Evolutionary conservation across 2,113 vertebrate genomes (phyloP), one percentile per base, ranked within the genome.

Genomic region (Panurus biarmicus): DNA sequence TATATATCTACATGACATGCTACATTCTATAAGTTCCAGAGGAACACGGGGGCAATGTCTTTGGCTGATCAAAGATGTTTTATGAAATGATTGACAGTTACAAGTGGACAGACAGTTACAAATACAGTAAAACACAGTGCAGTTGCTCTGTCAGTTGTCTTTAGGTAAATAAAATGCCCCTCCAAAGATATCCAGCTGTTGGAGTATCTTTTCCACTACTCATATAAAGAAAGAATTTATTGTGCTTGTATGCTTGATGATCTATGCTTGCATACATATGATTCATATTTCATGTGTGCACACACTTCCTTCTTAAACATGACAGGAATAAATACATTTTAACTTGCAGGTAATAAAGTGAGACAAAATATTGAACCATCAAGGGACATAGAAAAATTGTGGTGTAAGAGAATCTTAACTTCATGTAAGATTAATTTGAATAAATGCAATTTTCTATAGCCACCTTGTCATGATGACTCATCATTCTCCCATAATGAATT

Each of bases 401-500:
- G 25, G 40, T 64, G 44, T 94, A 94, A 94, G 87, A 93, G 62
- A 88, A 90, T 83, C 56, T 94, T 93, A 91, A 82, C 85, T 62
- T 94, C 67, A 74, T 74, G 35, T 69, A 95, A 80, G 47, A 95
- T 83, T 95, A 94, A 95, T 95, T 83, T 93, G 74, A 87, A 91
- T 93, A 94, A 96, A 96, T 91, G 60, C 48, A 87, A 93, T 93
- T 95, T 93, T 93, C 75, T 83, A 60, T 88, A 86, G 11, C 60
- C 36, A 74, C 20, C 1, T 91, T 84, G 76, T 70, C 85, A 81
- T 90, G 80, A 94, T 93, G 88, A 96, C 66, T 96, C 88, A 96
- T 85, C 85, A 85, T 66, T 89, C 33, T 90, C 31, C 12, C 29
- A 35, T 94, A 96, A 97, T 96, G 95, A 90, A 95, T 86, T 96